Percentiles rank a stretch among this genome's conserved stretches.
These are phyloP conservation scores for Falco novaeseelandiae DNA, from an alignment of 2,797 vertebrate species.

Conservation along the genomic window DNA sequence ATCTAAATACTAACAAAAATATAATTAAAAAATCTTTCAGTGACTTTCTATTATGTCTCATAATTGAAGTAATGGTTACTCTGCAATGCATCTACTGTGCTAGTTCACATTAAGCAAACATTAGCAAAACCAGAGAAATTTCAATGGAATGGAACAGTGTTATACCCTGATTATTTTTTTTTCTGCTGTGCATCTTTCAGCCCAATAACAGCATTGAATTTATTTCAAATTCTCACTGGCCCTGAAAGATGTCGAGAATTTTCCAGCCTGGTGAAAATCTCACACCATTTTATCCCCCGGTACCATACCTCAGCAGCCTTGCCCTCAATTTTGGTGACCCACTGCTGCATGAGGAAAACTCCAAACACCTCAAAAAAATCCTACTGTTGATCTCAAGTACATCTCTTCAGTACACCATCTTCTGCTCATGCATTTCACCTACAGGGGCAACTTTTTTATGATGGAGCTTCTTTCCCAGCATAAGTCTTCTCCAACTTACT, in stretches of 20 bases:
- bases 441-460: not conserved
- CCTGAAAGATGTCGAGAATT: not conserved
- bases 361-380: not conserved
- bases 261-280: not conserved
- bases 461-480: not conserved
- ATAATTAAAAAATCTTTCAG: not conserved
- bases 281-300: not conserved
- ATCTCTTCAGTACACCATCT: not conserved
- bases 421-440: not conserved
- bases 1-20: not conserved
- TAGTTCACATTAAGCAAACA: conserved; percentile 20
- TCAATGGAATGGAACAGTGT: not conserved
- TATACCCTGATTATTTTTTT: not conserved
- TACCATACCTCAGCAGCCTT: not conserved
- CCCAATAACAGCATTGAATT: not conserved
- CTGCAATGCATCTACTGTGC: not conserved
- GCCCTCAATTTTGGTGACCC: not conserved
- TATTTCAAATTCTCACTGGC: not conserved
- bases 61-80: conserved; percentile 16
- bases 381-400: not conserved
- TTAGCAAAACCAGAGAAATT: conserved; percentile 19
- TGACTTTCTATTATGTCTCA: not conserved
- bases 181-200: not conserved
- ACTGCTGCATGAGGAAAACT: not conserved
- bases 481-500: not conserved